Conservation (phyloP, 2,888 invertebrate genomes). For the Acronicta leporina region DNA sequence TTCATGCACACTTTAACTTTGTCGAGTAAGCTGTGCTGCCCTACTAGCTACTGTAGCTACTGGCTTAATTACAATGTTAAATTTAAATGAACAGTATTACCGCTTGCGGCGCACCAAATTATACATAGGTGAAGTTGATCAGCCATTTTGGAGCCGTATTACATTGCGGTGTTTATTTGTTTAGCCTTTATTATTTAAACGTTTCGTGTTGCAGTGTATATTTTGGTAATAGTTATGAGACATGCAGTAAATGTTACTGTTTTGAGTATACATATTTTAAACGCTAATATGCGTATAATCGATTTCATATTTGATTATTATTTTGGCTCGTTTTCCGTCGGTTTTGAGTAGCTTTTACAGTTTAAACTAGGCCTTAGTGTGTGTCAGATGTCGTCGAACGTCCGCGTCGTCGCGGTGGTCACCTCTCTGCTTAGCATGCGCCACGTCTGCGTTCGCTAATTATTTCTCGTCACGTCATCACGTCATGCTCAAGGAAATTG, state of each 20-base stretch:
- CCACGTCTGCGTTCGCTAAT: slow-evolving; percentile 9
- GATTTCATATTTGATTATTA: no score
- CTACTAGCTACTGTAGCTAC: neutral
- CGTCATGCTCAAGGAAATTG: slow-evolving; percentile 9
- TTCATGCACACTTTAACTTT: slow-evolving; percentile 13
- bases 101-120: neutral
- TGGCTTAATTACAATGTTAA: neutral
- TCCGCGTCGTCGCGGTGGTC: neutral
- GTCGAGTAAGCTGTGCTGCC: neutral
- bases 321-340: no score
- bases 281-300: no score
- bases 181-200: neutral
- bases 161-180: neutral
- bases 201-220: neutral
- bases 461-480: slow-evolving; percentile 9
- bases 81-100: neutral
- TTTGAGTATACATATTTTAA: no score
- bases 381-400: no score
- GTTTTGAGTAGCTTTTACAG: no score
- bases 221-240: no score
- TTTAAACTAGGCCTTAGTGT: no score
- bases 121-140: neutral
- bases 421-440: slow-evolving; percentile 2
- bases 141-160: neutral
- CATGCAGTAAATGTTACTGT: no score